These are phyloP conservation scores for Nipponacmea schrenckii DNA, from an alignment of 2,888 invertebrate species.

Conservation along the genomic window DNA sequence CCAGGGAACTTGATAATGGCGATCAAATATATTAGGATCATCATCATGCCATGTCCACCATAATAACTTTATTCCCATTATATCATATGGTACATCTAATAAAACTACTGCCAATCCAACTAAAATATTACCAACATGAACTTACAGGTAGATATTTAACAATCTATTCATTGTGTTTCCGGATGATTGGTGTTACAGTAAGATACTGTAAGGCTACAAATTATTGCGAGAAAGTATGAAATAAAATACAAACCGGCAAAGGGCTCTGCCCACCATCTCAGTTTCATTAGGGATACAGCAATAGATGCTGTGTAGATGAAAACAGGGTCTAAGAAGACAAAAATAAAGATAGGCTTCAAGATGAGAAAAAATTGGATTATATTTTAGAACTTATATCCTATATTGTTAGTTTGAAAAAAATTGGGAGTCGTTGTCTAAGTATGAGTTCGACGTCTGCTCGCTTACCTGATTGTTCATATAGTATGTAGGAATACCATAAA, in stretches of 20 bases:
- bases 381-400: too few relatives aligned
- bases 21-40: conserved; percentile 74
- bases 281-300: conserved; percentile 69
- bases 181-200: too few relatives aligned
- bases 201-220: too few relatives aligned
- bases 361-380: background rate
- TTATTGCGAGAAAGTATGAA: too few relatives aligned
- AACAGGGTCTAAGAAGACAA: conserved; percentile 67
- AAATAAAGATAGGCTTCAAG: background rate
- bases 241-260: conserved; percentile 62
- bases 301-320: conserved; percentile 72
- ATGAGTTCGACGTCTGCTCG: too few relatives aligned
- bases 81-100: conserved; percentile 83
- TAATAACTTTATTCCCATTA: conserved; percentile 80
- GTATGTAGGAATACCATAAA: too few relatives aligned
- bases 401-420: too few relatives aligned
- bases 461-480: too few relatives aligned
- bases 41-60: conserved; percentile 86
- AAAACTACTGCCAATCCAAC: conserved; percentile 79
- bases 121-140: conserved; percentile 36
- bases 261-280: conserved; percentile 70
- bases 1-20: conserved; percentile 86
- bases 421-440: too few relatives aligned
- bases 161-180: background rate
- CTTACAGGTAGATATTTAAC: conserved; percentile 16